phyloP scores from a whole-genome alignment of 2,113 vertebrate species.

The Poicephalus meyeri region DNA sequence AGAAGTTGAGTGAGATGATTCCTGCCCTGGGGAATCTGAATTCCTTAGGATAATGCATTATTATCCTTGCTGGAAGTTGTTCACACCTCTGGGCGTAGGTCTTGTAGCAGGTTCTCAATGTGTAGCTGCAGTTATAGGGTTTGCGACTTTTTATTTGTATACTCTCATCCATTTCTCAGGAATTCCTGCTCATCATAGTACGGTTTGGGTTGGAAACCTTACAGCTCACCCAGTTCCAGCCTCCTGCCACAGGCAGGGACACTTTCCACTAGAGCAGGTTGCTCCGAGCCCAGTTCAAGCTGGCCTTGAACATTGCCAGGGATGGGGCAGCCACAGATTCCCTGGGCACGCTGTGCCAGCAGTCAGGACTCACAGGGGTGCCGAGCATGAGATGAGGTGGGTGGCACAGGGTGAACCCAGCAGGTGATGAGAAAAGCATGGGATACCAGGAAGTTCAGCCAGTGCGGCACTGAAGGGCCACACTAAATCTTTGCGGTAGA shows the following conservation, averaged over 20 bases:
- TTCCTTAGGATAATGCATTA: background rate
- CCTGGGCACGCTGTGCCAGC: background rate
- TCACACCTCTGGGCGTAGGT: background rate
- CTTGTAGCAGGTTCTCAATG: background rate
- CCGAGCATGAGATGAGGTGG: rapidly evolving
- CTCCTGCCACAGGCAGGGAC: no score
- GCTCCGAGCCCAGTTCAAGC: background rate
- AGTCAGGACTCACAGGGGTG: background rate
- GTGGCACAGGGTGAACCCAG: background rate
- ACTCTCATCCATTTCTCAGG: background rate
- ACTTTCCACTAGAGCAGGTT: background rate
- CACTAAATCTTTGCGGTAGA: background rate
- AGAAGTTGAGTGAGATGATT: background rate
- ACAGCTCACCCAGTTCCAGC: background rate
- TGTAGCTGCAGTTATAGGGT: background rate
- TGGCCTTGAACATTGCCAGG: background rate
- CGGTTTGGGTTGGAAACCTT: background rate
- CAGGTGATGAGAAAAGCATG: rapidly evolving
- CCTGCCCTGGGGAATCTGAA: background rate
- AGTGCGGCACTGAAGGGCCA: background rate
- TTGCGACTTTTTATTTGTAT: background rate
- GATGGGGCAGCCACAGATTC: background rate
- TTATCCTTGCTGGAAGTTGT: background rate
- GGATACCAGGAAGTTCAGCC: background rate
- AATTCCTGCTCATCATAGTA: background rate